Base-by-base conservation (phyloP, 1,140 invertebrate genomes). In the Manduca sexta region DNA sequence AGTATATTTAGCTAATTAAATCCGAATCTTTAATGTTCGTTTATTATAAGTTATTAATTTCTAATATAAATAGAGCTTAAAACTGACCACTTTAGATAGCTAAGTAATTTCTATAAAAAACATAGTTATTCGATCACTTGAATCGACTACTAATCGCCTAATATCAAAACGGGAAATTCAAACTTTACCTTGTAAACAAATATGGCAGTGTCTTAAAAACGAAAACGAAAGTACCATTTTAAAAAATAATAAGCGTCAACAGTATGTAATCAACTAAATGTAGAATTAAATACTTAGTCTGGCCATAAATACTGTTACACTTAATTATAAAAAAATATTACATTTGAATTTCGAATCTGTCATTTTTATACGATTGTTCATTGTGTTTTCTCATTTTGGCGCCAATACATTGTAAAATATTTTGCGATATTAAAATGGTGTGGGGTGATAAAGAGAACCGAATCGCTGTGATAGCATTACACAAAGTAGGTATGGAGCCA, bases 121-220 rank as follows among this genome's bases (percentile, higher is more conserved):
- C 4, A 26, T 5, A 26, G 4, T 26, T 26, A 26, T 5, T 26
- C 21, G 21, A 13, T 43, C 41, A 18, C 5, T 12, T 30, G 12
- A 13, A 30, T 11, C 11, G 11, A 14, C 15, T 14, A 43, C 30
- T 49, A 34, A 42, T 52, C 16, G 38, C 38, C 10, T 45, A 45
- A 49, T 45, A 53, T 45, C 44, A 45, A 50, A 54, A 57, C 43
- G 58, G 31, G 35, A 35, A 49, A 55, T 41, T 45, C 29, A 45
- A 46, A 37, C 34, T 17, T 17, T 46, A 46, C 45, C 45, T 34
- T 46, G 35, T 30, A 49, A 37, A 49, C 39, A 56, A 58, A 54
- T 76, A 79, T 79, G 75, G 75, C 75, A 79, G 75, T 75, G 60
- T 60, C 60, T 45, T 72, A 67, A 59, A 53, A 63, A 45, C 34